A percentile compares a stretch with the other conserved stretches of the same genome.
Evolutionary conservation across 2,113 vertebrate genomes (phyloP).

Genomic region (Brachyistius frenatus): DNA sequence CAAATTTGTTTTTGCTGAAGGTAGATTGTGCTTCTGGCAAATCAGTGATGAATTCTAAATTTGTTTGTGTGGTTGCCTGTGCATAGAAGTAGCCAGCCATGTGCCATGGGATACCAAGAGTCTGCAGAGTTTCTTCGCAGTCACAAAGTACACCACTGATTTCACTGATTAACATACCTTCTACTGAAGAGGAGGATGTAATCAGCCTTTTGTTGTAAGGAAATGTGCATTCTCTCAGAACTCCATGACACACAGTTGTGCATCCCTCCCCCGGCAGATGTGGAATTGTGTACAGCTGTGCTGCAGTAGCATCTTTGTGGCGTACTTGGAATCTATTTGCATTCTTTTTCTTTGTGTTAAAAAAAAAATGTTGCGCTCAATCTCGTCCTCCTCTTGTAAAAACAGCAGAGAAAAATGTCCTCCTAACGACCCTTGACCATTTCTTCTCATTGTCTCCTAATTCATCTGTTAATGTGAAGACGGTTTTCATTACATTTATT

Average conservation of each 20-base stretch:
- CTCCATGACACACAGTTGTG: slow-evolving; percentile 25
- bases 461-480: slow-evolving; percentile 47
- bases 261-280: slow-evolving; percentile 17
- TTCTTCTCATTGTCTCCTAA: slow-evolving; percentile 24
- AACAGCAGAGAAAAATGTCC: slow-evolving; percentile 9
- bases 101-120: slow-evolving; percentile 4
- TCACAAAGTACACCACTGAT: not conserved
- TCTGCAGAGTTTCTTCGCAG: slow-evolving; percentile 20
- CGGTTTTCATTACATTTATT: slow-evolving; percentile 37
- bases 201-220: slow-evolving; percentile 29
- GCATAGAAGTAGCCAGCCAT: not conserved
- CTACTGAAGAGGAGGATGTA: not conserved
- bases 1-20: not conserved
- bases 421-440: slow-evolving; percentile 19
- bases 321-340: slow-evolving; percentile 17
- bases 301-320: slow-evolving; percentile 17
- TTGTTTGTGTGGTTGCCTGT: not conserved
- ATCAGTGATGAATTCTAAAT: not conserved
- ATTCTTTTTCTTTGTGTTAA: slow-evolving; percentile 38
- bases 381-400: slow-evolving; percentile 29
- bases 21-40: not conserved
- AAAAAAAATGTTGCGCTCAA: not conserved
- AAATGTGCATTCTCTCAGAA: slow-evolving; percentile 43
- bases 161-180: slow-evolving; percentile 6
- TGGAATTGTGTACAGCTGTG: slow-evolving; percentile 17